Evolutionary conservation across 2,888 invertebrate genomes (phyloP), one percentile per base, ranked within the genome.

Genomic region (Cristatella mucedo): DNA sequence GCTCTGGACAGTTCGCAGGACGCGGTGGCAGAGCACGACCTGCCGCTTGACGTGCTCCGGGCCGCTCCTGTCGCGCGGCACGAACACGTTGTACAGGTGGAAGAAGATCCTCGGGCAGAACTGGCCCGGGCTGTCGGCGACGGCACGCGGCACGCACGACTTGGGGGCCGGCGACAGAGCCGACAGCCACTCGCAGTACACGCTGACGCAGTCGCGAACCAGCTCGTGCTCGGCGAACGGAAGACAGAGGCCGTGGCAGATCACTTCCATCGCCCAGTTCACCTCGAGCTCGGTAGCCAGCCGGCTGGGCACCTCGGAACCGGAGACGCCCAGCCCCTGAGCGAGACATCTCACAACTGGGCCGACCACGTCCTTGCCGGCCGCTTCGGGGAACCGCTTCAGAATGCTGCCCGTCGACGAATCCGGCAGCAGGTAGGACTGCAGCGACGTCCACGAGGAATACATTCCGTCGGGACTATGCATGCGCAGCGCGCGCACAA

Each of bases 171-270:
- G 43, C 49, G 82, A 76, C 46, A 93, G 70, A 2, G 89, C 82
- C 0, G 83, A 80, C 48, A 95, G 70, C 93, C 93, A 95, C 58
- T 93, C 87, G 64, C 89, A 91, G 61, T 93, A 93, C 24, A 93
- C 81, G 61, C 84, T 84, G 30, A 91, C 91, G 63, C 91, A 93
- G 66, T 91, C 89, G 48, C 87, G 79, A 38, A 93, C 80, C 0
- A 87, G 84, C 53, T 89, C 89, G 62, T 89, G 86, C 66, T 93
- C 91, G 24, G 77, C 48, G 33, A 93, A 68, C 0, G 89, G 87
- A 32, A 93, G 70, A 11, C 85, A 82, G 3, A 95, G 72, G 0
- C 93, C 91, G 67, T 78, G 89, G 54, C 91, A 82, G 45, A 93
- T 77, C 34, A 91, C 86, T 75, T 87, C 85, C 70, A 74, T 72